These are phyloP conservation scores for Xestobium rufovillosum DNA, from an alignment of 2,888 invertebrate species.

Conservation along the genomic window DNA sequence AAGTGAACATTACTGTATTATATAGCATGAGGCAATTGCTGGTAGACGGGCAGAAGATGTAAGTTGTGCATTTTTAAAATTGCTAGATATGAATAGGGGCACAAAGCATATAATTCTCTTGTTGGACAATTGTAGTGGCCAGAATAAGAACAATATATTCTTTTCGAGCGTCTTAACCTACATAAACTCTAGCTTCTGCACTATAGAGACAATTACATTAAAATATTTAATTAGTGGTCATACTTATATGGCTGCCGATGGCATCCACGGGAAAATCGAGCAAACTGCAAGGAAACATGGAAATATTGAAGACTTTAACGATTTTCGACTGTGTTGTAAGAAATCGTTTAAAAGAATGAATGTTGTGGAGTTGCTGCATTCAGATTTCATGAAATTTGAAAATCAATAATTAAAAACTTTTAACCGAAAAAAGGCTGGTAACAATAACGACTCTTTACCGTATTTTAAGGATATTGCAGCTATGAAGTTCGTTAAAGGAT, in stretches of 20 bases:
- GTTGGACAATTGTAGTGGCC: conserved; percentile 5
- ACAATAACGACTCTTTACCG: neutral
- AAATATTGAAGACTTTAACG: conserved; percentile 1
- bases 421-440: conserved; percentile 1
- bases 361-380: too few relatives aligned
- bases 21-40: conserved; percentile 4
- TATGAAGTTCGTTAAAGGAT: conserved; percentile 1
- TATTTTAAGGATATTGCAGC: conserved; percentile 4
- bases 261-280: conserved; percentile 3
- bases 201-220: conserved; percentile 4
- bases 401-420: conserved; percentile 4
- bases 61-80: conserved; percentile 2
- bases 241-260: conserved; percentile 4
- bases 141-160: conserved; percentile 3
- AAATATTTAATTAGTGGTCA: conserved; percentile 5
- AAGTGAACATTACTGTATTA: conserved; percentile 1
- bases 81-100: neutral
- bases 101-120: neutral
- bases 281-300: conserved; percentile 3
- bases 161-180: conserved; percentile 3
- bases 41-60: conserved; percentile 2
- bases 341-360: too few relatives aligned
- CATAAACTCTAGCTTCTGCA: conserved; percentile 1
- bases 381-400: too few relatives aligned
- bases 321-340: conserved; percentile 1